Evolutionary conservation across 2,113 vertebrate species (phyloP).

Genomic region (Collichthys lucidus): DNA sequence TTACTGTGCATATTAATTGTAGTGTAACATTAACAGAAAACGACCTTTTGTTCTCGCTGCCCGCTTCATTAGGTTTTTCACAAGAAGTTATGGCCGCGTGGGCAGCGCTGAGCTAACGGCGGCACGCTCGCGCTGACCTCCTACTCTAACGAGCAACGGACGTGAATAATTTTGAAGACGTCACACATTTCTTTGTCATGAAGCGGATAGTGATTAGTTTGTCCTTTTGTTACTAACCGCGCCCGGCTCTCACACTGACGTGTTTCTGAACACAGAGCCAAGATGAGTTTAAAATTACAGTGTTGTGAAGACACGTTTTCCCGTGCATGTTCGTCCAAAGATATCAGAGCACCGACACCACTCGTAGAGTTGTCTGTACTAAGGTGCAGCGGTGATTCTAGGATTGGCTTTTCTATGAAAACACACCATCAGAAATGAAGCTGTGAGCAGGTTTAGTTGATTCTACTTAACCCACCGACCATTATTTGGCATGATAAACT

Average conservation of each 20-base stretch:
- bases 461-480: not conserved
- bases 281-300: too few relatives aligned
- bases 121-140: not conserved
- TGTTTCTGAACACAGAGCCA: too few relatives aligned
- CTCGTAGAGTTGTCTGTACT: not conserved
- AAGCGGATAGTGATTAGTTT: too few relatives aligned
- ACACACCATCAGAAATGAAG: not conserved
- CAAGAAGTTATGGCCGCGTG: not conserved
- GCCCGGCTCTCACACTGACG: too few relatives aligned
- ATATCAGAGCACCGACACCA: not conserved
- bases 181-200: constrained; percentile 47
- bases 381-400: too few relatives aligned
- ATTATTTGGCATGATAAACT: not conserved
- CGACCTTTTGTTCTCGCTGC: not conserved
- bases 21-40: too few relatives aligned
- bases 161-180: constrained; percentile 18
- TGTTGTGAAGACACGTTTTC: too few relatives aligned
- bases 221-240: not conserved
- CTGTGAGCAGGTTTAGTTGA: not conserved
- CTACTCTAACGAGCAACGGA: not conserved
- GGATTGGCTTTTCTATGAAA: not conserved
- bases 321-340: too few relatives aligned
- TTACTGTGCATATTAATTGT: too few relatives aligned
- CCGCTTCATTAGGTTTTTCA: not conserved
- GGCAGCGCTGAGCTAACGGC: not conserved